Base-by-base conservation (phyloP, 2,797 vertebrate species). In the Neosalanx taihuensis region DNA sequence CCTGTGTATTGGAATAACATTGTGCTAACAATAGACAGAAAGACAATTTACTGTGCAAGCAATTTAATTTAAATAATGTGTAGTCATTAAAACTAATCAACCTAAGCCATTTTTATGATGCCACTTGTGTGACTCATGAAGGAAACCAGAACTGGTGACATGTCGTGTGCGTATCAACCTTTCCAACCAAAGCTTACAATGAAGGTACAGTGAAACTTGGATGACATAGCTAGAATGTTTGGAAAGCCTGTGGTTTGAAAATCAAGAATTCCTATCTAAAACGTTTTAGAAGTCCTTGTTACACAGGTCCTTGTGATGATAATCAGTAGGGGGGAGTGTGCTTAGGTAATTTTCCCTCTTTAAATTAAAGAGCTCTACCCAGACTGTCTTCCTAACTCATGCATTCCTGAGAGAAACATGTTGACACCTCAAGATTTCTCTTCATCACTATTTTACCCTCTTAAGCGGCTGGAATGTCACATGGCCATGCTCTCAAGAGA, bases 211-310 rank as follows among this genome's bases (percentile, higher is more conserved):
- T 65, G 71, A 76, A 79, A 75, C 66, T 62, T 41, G 51, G 65
- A 81, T 70, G 80, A 86, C 78, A 35, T 69, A 41, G 26, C 75
- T 71, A 12, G 41, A 46, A 46, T 46, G 41, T 20, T 69, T 68
- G 69, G 79, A 83, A 88, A 88, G 79, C 62, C 57, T 65, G 20
- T 75, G 71, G 79, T 75, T 70, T 75, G 63, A 75, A 79, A 71
- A 86, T 85, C 83, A 81, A 69, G 74, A 84, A 89, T 89, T 87
- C 69, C 75, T 56, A 84, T 85, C 81, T 85, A 35, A 67, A 69
- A 74, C 6, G 49, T 68, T 80, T 69, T 31, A 13, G 71, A 72
- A 79, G 56, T 59, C 71, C 81, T 67, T 67, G 67, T 65, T 2
- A 56, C 41, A 46, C 41, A 46, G 41, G 41, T 46, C 41, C 9